Evolutionary conservation across 2,113 vertebrate genomes (phyloP), one percentile per base, ranked within the genome.

Genomic region (Asarcornis scutulata): DNA sequence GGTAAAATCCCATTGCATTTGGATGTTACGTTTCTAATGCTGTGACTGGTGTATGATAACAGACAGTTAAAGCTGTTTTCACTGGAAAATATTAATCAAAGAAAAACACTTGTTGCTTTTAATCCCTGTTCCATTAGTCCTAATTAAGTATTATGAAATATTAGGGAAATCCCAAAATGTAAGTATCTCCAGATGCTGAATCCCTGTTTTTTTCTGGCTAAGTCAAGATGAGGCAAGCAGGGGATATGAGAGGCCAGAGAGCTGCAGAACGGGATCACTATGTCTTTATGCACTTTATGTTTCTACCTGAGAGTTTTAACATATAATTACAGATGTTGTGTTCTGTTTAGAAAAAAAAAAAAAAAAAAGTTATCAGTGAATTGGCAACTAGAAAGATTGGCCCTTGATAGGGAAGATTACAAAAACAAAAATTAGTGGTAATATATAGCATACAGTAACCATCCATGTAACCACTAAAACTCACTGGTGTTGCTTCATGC

Each of bases 381-480:
- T 3, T 38, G 21, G 7, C 38, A 9, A 23, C 53, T 71, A 7
- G 7, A 63, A 40, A 74, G 13, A 23, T 50, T 56, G 31, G 6
- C 85, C 11, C 66, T 73, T 58, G 48, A 40, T 62, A 25, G n/a
- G 36, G 48, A 77, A 71, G 5, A 13, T 58, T 53, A 11, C 64
- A 79, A 94, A 87, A 59, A 3, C 4, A n/a, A 63, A 76, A 76
- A 29, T 34, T 8, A 29, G 8, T 42, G 36, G 25, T 56, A 53
- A 53, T 69, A 36, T 5, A 4, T 16, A 58, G 26, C 26, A 13
- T 12, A 32, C 9, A 48, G 10, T 22, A 44, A 38, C 48, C 12
- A 60, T 80, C 77, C 64, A 1, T 94, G 73, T 60, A 93, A 85
- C 38, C 71, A 89, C 84, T 81, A 77, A 89, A 92, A 90, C 88